These are phyloP conservation scores for Oreotragus oreotragus DNA, from an alignment of 2,113 vertebrate genomes.

Conservation along the genomic window DNA sequence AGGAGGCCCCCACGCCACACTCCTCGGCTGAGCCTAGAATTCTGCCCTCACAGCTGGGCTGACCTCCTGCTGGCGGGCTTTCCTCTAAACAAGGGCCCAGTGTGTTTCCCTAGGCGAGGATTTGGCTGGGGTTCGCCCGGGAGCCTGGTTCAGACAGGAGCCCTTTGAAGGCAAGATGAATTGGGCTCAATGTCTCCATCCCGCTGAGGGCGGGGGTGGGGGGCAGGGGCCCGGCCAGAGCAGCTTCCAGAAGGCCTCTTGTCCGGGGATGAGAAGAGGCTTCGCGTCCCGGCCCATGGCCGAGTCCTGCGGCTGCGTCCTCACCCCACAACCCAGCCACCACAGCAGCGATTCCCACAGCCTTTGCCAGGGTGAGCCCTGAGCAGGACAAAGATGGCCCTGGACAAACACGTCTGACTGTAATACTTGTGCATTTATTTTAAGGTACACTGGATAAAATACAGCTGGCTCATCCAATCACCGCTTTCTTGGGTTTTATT, in stretches of 20 bases:
- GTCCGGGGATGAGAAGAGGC: neutral
- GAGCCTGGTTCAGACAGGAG: neutral
- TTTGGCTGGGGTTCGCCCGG: neutral
- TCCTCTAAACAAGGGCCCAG: neutral
- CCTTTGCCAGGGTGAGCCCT: neutral
- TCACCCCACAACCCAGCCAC: neutral
- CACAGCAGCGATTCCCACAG: neutral
- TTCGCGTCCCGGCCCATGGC: neutral
- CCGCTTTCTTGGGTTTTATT: accelerated
- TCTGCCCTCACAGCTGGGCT: neutral
- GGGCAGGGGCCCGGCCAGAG: neutral
- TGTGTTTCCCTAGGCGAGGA: neutral
- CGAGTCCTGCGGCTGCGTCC: neutral
- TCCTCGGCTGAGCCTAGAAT: neutral
- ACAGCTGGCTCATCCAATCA: accelerated
- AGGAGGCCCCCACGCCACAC: accelerated
- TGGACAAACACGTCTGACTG: accelerated
- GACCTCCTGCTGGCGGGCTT: neutral
- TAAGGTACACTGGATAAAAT: accelerated
- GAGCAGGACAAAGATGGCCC: accelerated
- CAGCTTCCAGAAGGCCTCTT: neutral
- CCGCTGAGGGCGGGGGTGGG: neutral
- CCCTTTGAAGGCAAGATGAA: constrained; percentile 36
- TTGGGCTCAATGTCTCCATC: neutral
- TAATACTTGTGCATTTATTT: accelerated